A percentile compares a stretch with the other conserved stretches of the same genome.
These are phyloP conservation scores for Battus philenor DNA, from an alignment of 1,140 invertebrate genomes.

Conservation along the genomic window DNA sequence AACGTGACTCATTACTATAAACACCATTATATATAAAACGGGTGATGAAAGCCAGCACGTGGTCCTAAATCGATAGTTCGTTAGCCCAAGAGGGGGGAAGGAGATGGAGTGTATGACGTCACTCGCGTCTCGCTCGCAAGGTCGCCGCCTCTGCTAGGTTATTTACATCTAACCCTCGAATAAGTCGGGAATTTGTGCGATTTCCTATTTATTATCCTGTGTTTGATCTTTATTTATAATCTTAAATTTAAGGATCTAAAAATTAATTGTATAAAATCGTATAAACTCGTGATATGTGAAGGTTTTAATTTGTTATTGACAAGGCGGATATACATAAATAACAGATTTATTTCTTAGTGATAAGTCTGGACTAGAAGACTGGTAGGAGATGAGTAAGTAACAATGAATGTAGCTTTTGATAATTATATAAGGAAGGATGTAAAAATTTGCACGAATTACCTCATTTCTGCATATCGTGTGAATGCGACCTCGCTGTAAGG, in stretches of 20 bases:
- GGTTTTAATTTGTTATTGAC: no score
- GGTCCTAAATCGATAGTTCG: conserved; percentile 50
- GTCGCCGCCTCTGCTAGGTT: conserved; percentile 38
- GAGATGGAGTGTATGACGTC: conserved; percentile 32
- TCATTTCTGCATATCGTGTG: conserved; percentile 17
- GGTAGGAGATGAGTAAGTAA: no score
- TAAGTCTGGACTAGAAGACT: no score
- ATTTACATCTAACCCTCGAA: conserved; percentile 16
- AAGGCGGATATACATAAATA: no score
- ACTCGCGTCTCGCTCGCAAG: conserved; percentile 38
- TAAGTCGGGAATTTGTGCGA: conserved; percentile 10
- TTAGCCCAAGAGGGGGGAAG: conserved; percentile 32
- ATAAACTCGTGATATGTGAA: no score
- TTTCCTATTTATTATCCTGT: conserved; percentile 12
- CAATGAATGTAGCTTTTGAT: no score
- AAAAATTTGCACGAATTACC: conserved; percentile 11
- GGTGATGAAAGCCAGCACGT: conserved; percentile 28
- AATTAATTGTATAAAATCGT: no score
- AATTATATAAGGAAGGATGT: no score
- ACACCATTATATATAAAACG: conserved; percentile 2
- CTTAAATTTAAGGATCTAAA: no score
- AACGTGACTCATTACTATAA: conserved; percentile 5
- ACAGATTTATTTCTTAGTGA: no score
- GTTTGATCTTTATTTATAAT: no score
- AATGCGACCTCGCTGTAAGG: conserved; percentile 15